phyloP scores from a whole-genome alignment of 2,888 invertebrate genomes.

The Julus scanicus region DNA sequence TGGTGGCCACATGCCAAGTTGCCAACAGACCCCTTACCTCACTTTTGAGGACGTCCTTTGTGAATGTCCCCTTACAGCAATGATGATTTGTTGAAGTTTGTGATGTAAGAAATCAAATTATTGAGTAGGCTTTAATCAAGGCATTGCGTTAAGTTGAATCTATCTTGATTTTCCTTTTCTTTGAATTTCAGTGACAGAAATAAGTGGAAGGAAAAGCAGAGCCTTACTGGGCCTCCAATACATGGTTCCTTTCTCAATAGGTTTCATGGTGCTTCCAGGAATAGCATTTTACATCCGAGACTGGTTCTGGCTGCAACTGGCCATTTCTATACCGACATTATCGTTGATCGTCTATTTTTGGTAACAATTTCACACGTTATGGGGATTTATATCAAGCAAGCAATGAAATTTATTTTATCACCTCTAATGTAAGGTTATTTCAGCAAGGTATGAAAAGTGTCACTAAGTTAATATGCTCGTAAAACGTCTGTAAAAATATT shows the following conservation, averaged over 20 bases:
- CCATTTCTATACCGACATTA: conserved; percentile 78
- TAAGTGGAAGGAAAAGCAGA: conserved; percentile 82
- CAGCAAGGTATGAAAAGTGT: too few relatives aligned
- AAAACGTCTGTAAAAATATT: too few relatives aligned
- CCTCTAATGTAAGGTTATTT: neutral
- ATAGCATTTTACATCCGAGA: conserved; percentile 78
- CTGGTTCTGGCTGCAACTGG: conserved; percentile 78
- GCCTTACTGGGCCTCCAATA: conserved; percentile 84
- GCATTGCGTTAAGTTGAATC: neutral
- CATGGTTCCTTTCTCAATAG: conserved; percentile 80
- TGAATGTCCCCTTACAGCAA: neutral
- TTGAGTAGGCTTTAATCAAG: too few relatives aligned
- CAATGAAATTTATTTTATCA: neutral
- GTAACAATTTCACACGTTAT: conserved; percentile 47
- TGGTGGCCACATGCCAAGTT: too few relatives aligned
- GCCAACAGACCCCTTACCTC: too few relatives aligned
- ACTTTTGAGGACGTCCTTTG: too few relatives aligned
- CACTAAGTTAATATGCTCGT: too few relatives aligned
- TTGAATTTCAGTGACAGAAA: conserved; percentile 73
- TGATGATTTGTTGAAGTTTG: too few relatives aligned
- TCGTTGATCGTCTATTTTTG: conserved; percentile 74
- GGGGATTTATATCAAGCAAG: conserved; percentile 19
- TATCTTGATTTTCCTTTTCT: neutral
- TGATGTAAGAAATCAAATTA: neutral
- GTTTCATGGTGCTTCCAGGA: conserved; percentile 79